Base-by-base conservation (phyloP, 2,113 vertebrate genomes). In the Daphoenositta chrysoptera region DNA sequence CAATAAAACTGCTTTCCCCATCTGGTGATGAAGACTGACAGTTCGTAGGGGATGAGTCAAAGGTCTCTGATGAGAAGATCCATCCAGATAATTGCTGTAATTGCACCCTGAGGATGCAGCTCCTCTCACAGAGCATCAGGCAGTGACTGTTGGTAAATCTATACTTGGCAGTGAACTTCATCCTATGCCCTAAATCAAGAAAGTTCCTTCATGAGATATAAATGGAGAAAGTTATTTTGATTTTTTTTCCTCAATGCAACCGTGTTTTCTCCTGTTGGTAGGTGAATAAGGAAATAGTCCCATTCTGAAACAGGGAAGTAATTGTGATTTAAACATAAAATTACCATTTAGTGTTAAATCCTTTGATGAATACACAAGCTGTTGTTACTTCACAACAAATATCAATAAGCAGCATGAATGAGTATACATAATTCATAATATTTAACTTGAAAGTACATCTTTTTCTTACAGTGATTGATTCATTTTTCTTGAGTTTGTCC, bases 31-130 rank as follows among this genome's bases (percentile, higher is more conserved):
- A 77, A 89, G 90, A 71, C 26, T 94, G 94, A 90, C 96, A 84
- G 92, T 61, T 70, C 15, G 40, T 42, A 48, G 65, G 54, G 91
- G 76, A 71, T 7, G 76, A 84, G 90, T 91, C 95, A 94, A 93
- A 94, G 94, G 92, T 96, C 70, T 22, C 92, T 81, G 96, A 96
- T 95, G 89, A 96, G 94, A 94, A 96, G 94, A 94, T 93, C 90
- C 91, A 51, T 94, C 91, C 94, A 86, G 94, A 90, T 97, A 78
- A 93, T 97, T 94, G 83, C 87, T 87, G 56, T 96, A 95, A 96
- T 97, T 96, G 83, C 58, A 89, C 79, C 91, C 94, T 61, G 83
- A 83, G 96, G 96, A 97, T 88, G 87, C 75, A 53, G 75, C 56
- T 79, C 94, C 82, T 39, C 54, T 83, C 72, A 19, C 51, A 64